phyloP scores from a whole-genome alignment of 2,113 vertebrate species.

The Picathartes gymnocephalus region DNA sequence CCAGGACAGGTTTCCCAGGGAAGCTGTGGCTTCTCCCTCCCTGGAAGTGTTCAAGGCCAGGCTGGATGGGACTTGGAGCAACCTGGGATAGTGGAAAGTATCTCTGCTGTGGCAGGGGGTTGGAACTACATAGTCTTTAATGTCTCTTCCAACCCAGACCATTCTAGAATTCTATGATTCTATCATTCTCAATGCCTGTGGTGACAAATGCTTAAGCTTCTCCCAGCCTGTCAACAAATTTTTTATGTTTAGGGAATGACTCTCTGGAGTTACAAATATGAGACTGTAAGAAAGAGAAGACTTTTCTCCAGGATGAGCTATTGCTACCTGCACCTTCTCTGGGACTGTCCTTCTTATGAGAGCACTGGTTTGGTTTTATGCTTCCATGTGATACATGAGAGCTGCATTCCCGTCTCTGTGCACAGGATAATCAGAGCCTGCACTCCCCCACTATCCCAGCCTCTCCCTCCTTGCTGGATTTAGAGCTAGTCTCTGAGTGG shows the following conservation, averaged over 20 bases:
- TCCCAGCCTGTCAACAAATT: neutral
- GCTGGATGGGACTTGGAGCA: neutral
- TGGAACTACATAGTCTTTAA: neutral
- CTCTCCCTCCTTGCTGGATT: slow-evolving; percentile 15
- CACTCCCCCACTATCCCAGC: neutral
- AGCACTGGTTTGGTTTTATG: neutral
- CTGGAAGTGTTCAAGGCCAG: neutral
- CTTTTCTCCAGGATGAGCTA: neutral
- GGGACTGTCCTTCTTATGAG: neutral
- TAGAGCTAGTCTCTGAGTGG: neutral
- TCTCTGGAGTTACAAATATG: neutral
- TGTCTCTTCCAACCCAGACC: neutral
- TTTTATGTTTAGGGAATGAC: neutral
- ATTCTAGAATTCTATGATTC: neutral
- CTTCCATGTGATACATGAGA: neutral
- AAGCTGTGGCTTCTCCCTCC: neutral
- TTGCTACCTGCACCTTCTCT: neutral
- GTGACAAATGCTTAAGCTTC: neutral
- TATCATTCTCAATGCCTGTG: neutral
- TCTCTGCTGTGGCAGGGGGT: neutral
- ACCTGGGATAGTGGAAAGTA: neutral
- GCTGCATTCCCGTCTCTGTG: neutral
- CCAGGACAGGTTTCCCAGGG: neutral
- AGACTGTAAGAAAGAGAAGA: neutral
- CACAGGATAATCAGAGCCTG: neutral